Conservation (phyloP, 2,113 vertebrate species). For the Oxyruncus cristatus region DNA sequence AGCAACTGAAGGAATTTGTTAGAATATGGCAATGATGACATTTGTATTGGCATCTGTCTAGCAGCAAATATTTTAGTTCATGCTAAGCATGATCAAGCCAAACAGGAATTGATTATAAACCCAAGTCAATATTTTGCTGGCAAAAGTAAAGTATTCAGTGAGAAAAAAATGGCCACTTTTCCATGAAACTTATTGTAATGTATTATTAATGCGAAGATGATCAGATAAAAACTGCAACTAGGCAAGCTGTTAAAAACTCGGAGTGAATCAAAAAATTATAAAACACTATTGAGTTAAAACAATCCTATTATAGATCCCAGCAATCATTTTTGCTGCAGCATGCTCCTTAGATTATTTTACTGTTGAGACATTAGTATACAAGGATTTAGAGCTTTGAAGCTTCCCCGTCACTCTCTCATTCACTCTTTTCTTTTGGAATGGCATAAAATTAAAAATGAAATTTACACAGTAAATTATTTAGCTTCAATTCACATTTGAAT, state of each 20-base stretch:
- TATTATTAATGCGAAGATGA: conserved; percentile 79
- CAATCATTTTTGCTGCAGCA: conserved; percentile 76
- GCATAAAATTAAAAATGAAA: conserved; percentile 74
- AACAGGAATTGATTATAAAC: conserved; percentile 70
- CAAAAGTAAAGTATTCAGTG: conserved; percentile 61
- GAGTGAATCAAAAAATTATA: conserved; percentile 82
- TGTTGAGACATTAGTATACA: conserved; percentile 53
- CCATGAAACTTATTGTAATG: conserved; percentile 70
- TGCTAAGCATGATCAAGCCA: conserved; percentile 66
- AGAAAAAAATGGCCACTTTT: conserved; percentile 43
- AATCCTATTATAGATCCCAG: conserved; percentile 74
- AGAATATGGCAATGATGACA: conserved; percentile 40
- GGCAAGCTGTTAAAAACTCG: conserved; percentile 76
- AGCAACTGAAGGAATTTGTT: conserved; percentile 58
- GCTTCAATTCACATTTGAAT: conserved; percentile 46
- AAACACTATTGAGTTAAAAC: conserved; percentile 79
- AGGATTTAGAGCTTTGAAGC: conserved; percentile 59
- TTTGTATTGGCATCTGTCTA: conserved; percentile 55
- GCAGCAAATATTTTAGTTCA: conserved; percentile 51
- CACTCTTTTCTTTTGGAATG: conserved; percentile 20
- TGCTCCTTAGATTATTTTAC: conserved; percentile 48
- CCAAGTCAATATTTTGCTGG: conserved; percentile 72
- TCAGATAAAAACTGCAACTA: conserved; percentile 78
- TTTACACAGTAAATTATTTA: conserved; percentile 68
- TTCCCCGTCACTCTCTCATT: not conserved